Conservation (phyloP, 2,888 invertebrate genomes). For the Hoplodrina blanda region DNA sequence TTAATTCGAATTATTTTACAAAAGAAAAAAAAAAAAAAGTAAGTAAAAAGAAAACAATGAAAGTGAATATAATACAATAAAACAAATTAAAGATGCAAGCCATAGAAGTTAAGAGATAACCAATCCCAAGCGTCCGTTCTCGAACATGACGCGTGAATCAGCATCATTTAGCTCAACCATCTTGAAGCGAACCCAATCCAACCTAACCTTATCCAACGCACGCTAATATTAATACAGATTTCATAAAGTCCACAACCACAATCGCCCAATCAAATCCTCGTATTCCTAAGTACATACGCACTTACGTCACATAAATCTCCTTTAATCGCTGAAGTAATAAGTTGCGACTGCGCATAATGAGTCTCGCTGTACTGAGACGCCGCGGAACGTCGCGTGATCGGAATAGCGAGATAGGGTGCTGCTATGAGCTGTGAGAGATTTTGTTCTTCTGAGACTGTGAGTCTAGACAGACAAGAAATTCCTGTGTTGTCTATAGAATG, state of each 20-base stretch:
- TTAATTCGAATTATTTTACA: too few species aligned
- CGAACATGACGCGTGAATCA: too few species aligned
- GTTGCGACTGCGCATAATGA: constrained; percentile 57
- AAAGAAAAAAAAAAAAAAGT: too few species aligned
- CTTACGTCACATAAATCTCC: constrained; percentile 48
- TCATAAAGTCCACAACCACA: background rate
- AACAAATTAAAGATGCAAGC: too few species aligned
- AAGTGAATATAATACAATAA: too few species aligned
- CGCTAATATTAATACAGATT: too few species aligned
- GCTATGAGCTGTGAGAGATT: constrained; percentile 27
- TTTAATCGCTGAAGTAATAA: constrained; percentile 54
- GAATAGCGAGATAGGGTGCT: constrained; percentile 53
- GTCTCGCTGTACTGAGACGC: constrained; percentile 57
- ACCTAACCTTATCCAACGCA: too few species aligned
- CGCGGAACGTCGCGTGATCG: constrained; percentile 50
- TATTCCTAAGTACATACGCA: constrained; percentile 9
- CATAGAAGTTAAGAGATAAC: too few species aligned
- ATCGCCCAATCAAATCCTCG: constrained; percentile 9
- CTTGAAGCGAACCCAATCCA: too few species aligned
- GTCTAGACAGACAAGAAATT: background rate
- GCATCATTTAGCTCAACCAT: too few species aligned
- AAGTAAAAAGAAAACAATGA: too few species aligned
- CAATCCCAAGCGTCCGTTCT: too few species aligned
- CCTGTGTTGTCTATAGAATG: background rate
- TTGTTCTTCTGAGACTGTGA: background rate